Base-by-base conservation (phyloP, 2,797 vertebrate genomes). In the Psittacula echo region DNA sequence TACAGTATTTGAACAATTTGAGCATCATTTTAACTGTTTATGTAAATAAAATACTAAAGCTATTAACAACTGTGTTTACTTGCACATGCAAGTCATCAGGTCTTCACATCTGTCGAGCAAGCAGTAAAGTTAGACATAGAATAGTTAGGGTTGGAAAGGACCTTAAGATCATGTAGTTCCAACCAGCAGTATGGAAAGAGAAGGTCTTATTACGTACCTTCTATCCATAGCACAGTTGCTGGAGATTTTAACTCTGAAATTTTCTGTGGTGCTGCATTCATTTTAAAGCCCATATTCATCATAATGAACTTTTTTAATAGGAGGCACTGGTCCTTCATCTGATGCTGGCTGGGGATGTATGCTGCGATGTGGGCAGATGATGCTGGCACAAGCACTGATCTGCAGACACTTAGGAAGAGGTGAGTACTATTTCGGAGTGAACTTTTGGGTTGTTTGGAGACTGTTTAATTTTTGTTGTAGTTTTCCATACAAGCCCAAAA, bases 341-440 rank as follows among this genome's bases (percentile, higher is more conserved):
- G 98, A 99, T 53, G 79, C 98, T 2, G 98, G 98, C 76, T 99
- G 98, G 98, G 98, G 98, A 10, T 99, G 98, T 58, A 99, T 99
- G 98, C 97, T 99, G 82, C 98, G 98, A 11, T 99, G 98, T n/a
- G 98, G 98, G 91, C 98, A 99, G 97, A 99, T 99, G 98, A 99
- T 99, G 98, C 97, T 99, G 83, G 98, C 98, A 34, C 98, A 99
- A 86, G 98, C 98, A 22, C 97, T 99, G 81, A 97, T 98, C 90
- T 99, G 98, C 96, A 98, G 97, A 56, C 98, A 98, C 58, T 97
- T 99, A 75, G 98, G 98, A 93, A 98, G 98, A 94, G 98, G 98
- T 98, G 87, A 97, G 98, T 48, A 8, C 48, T 87, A 79, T 45
- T 87, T 13, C 67, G 45, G 50, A 80, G 39, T 12, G 34, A 81